These are phyloP conservation scores for Neolamprologus cancellatus DNA, from an alignment of 2,113 vertebrate species.

Conservation along the genomic window DNA sequence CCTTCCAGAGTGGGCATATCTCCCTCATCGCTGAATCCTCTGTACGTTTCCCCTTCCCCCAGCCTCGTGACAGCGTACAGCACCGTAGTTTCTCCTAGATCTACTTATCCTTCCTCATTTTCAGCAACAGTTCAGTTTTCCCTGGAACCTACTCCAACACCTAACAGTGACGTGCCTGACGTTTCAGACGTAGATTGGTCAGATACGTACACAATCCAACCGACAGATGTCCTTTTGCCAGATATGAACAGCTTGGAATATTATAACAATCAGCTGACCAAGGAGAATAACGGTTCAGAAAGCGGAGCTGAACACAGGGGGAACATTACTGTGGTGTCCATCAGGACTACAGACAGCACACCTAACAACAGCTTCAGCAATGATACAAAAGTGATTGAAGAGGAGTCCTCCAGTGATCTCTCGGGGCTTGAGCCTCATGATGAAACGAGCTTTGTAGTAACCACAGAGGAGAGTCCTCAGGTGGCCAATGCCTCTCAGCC, in stretches of 20 bases:
- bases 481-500: constrained; percentile 26
- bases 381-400: constrained; percentile 39
- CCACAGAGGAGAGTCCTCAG: constrained; percentile 32
- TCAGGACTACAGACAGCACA: constrained; percentile 18
- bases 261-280: constrained; percentile 69
- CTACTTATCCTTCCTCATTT: constrained; percentile 9
- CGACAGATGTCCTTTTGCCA: constrained; percentile 72
- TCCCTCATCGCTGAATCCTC: constrained; percentile 65
- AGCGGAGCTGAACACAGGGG: constrained; percentile 41
- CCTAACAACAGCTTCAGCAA: constrained; percentile 24
- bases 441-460: constrained; percentile 3
- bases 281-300: constrained; percentile 47
- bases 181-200: constrained; percentile 57
- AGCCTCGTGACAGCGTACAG: constrained; percentile 23
- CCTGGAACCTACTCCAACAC: constrained; percentile 3
- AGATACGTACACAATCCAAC: constrained; percentile 63
- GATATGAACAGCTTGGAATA: constrained; percentile 80
- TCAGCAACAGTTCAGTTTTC: constrained; percentile 18
- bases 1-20: constrained; percentile 76
- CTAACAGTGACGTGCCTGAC: constrained; percentile 15
- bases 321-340: constrained; percentile 37
- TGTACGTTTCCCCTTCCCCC: background rate
- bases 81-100: background rate
- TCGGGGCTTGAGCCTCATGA: constrained; percentile 56
- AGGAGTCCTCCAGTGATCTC: constrained; percentile 48